phyloP scores from a whole-genome alignment of 2,888 invertebrate genomes.

The Xestia ashworthii region DNA sequence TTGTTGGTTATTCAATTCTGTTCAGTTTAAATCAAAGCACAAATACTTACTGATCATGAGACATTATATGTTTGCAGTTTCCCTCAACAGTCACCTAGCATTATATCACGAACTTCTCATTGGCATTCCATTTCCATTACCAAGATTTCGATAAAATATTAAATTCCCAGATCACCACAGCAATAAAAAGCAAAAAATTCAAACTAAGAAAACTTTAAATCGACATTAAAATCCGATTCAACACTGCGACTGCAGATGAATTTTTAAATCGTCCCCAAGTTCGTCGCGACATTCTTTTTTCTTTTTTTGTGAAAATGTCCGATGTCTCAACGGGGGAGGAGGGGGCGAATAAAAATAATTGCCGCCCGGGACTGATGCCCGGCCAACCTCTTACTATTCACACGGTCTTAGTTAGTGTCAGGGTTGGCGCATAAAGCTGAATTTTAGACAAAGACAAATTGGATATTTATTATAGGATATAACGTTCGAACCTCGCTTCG shows the following conservation, averaged over 20 bases:
- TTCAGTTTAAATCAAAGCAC: constrained; percentile 4
- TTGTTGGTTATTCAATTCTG: constrained; percentile 6
- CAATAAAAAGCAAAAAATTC: constrained; percentile 16
- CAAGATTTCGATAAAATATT: not conserved
- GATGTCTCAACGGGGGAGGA: constrained; percentile 61
- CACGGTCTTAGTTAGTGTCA: constrained; percentile 76
- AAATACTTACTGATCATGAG: constrained; percentile 24
- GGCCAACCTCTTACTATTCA: constrained; percentile 83
- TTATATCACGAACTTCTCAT: not conserved
- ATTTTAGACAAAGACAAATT: not conserved
- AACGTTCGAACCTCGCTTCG: not conserved
- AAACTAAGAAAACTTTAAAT: constrained; percentile 57
- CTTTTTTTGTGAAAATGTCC: constrained; percentile 61
- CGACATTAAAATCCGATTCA: constrained; percentile 65
- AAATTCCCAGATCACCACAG: constrained; percentile 24
- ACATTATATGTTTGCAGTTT: not conserved
- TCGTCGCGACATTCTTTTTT: constrained; percentile 58
- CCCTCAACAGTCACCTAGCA: not conserved
- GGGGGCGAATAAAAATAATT: constrained; percentile 87
- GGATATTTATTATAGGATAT: not conserved
- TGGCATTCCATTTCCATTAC: not conserved
- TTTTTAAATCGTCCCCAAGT: constrained; percentile 72
- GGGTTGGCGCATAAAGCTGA: constrained; percentile 71
- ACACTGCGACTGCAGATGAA: constrained; percentile 69
- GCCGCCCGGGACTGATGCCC: constrained; percentile 77